phyloP scores from a whole-genome alignment of 2,888 invertebrate genomes.

The Hypolimnas misippus region DNA sequence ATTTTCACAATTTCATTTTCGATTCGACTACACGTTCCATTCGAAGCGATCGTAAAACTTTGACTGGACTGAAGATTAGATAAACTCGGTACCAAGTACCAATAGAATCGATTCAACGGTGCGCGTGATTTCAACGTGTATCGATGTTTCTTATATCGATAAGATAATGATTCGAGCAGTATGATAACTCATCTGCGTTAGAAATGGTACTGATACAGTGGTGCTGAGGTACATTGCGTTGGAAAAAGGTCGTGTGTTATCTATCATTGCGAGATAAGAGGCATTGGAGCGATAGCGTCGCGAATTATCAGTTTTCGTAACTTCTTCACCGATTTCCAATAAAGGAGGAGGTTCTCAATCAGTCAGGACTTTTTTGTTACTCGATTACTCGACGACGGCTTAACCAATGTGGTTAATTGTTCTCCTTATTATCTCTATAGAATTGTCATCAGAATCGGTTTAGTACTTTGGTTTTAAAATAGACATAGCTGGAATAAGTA shows the following conservation, averaged over 20 bases:
- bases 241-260: slow-evolving; percentile 45
- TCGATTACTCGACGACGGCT: too few species aligned
- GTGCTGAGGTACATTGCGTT: slow-evolving; percentile 37
- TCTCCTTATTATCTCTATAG: too few species aligned
- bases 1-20: slow-evolving; percentile 18
- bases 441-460: too few species aligned
- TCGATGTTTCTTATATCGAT: slow-evolving; percentile 66
- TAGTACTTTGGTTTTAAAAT: too few species aligned
- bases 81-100: slow-evolving; percentile 59
- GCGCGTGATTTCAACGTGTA: slow-evolving; percentile 71
- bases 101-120: slow-evolving; percentile 59
- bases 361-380: too few species aligned
- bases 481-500: too few species aligned
- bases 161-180: slow-evolving; percentile 53
- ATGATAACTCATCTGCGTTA: slow-evolving; percentile 57
- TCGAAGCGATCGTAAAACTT: slow-evolving; percentile 52
- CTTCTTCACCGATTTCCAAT: slow-evolving; percentile 48
- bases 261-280: slow-evolving; percentile 58
- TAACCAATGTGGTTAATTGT: too few species aligned
- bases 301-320: slow-evolving; percentile 45
- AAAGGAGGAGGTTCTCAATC: too few species aligned
- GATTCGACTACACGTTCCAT: slow-evolving; percentile 41
- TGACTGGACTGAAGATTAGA: slow-evolving; percentile 48
- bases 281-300: slow-evolving; percentile 55
- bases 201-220: slow-evolving; percentile 50